phyloP scores from a whole-genome alignment of 2,888 invertebrate genomes.

The Synanthedon myopaeformis region DNA sequence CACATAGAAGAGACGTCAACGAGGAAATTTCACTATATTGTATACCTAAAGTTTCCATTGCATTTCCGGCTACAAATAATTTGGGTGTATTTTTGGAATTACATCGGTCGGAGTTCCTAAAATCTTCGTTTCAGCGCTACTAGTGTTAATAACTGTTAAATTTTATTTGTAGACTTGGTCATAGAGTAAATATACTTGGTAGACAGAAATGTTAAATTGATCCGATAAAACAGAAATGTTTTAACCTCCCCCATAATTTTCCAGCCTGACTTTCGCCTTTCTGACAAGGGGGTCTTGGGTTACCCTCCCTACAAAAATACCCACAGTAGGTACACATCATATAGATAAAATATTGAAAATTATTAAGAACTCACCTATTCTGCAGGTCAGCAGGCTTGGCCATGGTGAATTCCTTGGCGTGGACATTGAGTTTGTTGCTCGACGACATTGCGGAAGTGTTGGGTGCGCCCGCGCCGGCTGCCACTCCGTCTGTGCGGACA shows the following conservation, averaged over 20 bases:
- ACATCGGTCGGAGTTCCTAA: too few species aligned
- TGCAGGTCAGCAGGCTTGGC: constrained; percentile 71
- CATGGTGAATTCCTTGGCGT: constrained; percentile 92
- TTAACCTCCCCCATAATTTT: too few species aligned
- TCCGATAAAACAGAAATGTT: too few species aligned
- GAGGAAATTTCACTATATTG: not conserved
- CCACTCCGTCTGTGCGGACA: constrained; percentile 73
- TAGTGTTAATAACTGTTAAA: too few species aligned
- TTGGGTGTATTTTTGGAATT: too few species aligned
- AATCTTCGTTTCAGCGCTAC: too few species aligned
- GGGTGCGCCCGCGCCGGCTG: constrained; percentile 39
- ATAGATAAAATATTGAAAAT: constrained; percentile 4
- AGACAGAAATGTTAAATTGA: too few species aligned
- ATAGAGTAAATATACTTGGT: too few species aligned
- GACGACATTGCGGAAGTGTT: constrained; percentile 28
- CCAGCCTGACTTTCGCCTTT: too few species aligned
- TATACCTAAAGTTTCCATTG: not conserved
- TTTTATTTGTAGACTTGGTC: too few species aligned
- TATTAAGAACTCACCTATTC: constrained; percentile 47
- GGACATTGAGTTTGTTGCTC: constrained; percentile 81
- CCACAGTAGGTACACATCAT: not conserved
- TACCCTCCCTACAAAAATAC: constrained; percentile 11
- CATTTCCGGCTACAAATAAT: not conserved
- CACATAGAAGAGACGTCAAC: constrained; percentile 8
- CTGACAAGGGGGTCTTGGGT: too few species aligned